phyloP scores from a whole-genome alignment of 1,140 invertebrate species.

The Drosophila hydei region DNA sequence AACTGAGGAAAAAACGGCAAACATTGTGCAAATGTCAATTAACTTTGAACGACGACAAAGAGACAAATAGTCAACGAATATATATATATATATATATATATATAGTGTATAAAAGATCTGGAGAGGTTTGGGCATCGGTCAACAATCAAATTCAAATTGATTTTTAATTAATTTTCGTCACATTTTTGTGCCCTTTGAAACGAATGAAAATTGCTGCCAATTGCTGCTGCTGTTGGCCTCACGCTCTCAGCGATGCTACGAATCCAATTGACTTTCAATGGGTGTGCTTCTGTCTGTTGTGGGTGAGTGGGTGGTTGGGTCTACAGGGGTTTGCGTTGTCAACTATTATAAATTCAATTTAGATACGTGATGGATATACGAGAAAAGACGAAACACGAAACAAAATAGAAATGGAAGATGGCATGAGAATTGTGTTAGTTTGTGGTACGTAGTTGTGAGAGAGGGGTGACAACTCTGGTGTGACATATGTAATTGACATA shows the following conservation, averaged over 20 bases:
- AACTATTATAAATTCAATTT: constrained; percentile 80
- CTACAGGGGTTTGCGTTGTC: constrained; percentile 51
- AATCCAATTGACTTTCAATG: constrained; percentile 26
- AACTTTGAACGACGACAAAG: constrained; percentile 54
- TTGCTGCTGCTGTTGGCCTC: constrained; percentile 15
- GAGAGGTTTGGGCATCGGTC: constrained; percentile 27
- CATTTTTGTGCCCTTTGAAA: constrained; percentile 63
- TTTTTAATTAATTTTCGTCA: constrained; percentile 83
- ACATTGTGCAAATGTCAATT: constrained; percentile 73
- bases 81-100: constrained; percentile 2
- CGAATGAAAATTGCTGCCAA: constrained; percentile 41
- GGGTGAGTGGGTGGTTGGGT: constrained; percentile 17
- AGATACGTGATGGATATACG: constrained; percentile 49
- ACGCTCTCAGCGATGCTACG: constrained; percentile 13
- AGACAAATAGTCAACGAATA: constrained; percentile 30
- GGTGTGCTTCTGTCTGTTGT: background rate
- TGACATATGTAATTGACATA: background rate
- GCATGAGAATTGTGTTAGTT: constrained; percentile 13
- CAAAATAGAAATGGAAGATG: constrained; percentile 15
- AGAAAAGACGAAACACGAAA: constrained; percentile 6
- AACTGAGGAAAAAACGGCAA: constrained; percentile 38
- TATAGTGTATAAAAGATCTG: background rate
- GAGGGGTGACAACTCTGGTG: background rate
- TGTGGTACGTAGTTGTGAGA: background rate
- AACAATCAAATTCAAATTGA: constrained; percentile 83